Conservation (phyloP, 2,113 vertebrate species). For the Festucalex cinctus region DNA sequence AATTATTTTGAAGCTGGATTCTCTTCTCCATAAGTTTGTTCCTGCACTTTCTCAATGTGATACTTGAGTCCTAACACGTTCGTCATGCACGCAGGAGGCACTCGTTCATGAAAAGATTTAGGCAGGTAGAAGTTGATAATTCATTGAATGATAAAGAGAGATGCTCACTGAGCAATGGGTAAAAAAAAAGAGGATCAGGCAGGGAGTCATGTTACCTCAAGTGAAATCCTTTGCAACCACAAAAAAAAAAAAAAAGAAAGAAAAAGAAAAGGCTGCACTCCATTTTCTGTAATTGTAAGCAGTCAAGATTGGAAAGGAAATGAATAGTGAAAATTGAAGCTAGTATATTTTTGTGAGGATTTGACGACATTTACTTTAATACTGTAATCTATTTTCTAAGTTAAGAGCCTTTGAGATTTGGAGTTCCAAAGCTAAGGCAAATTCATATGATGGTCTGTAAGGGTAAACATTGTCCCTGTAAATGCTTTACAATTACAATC, state of each 20-base stretch:
- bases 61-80: slow-evolving; percentile 18
- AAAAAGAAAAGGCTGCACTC: neutral
- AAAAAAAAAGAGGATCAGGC: neutral
- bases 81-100: slow-evolving; percentile 10
- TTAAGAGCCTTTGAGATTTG: neutral
- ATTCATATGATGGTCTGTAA: neutral
- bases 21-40: neutral
- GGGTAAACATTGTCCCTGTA: neutral
- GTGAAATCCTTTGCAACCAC: neutral
- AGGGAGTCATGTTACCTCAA: neutral
- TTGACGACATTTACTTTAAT: neutral
- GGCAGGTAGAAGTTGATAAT: slow-evolving; percentile 17
- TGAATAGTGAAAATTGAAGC: neutral
- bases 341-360: neutral
- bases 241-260: neutral
- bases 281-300: neutral
- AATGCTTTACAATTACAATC: neutral
- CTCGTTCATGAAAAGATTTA: neutral
- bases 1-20: neutral
- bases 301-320: neutral
- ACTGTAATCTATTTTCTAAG: neutral
- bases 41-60: slow-evolving; percentile 17
- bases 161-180: neutral
- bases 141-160: neutral
- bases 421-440: neutral